Conservation (phyloP, 2,888 invertebrate genomes). For the Entomobrya proxima region DNA sequence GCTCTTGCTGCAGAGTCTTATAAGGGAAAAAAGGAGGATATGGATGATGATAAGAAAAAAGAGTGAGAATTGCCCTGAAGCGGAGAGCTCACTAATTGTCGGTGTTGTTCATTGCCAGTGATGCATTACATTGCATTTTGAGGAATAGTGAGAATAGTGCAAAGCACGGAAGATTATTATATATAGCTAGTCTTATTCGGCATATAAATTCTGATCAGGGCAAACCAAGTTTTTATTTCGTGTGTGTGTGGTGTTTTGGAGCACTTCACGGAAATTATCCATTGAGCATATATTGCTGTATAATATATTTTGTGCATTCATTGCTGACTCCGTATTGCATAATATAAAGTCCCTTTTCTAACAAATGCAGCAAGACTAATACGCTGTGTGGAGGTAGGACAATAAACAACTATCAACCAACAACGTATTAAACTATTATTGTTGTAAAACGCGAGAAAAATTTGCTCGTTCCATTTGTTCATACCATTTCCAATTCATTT, state of each 20-base stretch:
- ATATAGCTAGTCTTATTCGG: background rate
- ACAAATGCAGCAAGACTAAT: background rate
- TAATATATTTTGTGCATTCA: slow-evolving; percentile 16
- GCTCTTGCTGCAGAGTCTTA: background rate
- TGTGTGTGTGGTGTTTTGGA: no score
- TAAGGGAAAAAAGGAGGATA: background rate
- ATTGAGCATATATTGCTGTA: background rate
- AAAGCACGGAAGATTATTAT: background rate
- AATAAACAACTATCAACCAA: background rate
- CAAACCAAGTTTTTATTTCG: no score
- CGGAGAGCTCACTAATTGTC: slow-evolving; percentile 64
- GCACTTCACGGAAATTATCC: slow-evolving; percentile 19
- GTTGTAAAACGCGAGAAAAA: slow-evolving; percentile 32
- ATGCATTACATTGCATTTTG: slow-evolving; percentile 41
- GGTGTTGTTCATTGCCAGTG: slow-evolving; percentile 62
- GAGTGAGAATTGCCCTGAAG: slow-evolving; percentile 54
- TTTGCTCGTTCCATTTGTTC: slow-evolving; percentile 43
- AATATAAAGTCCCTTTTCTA: background rate
- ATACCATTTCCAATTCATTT: background rate
- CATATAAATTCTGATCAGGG: background rate
- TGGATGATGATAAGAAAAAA: slow-evolving; percentile 28
- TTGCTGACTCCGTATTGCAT: background rate
- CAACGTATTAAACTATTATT: slow-evolving; percentile 32
- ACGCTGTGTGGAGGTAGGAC: no score
- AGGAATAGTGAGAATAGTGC: background rate